phyloP scores from a whole-genome alignment of 2,113 vertebrate genomes.

The Pelmatolapia mariae region DNA sequence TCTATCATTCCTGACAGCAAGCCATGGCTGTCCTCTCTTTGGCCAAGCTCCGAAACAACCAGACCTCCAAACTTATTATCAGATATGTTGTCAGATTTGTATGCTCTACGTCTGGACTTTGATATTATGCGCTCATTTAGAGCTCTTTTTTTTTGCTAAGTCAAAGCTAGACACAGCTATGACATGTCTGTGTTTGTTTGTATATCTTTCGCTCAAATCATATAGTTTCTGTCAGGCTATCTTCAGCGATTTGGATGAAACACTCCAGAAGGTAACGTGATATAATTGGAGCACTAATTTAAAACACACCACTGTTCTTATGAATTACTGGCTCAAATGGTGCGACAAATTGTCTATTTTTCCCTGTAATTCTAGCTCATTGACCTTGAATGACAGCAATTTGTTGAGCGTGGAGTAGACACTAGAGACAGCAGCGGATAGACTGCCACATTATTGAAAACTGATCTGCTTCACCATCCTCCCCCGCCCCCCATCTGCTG shows the following conservation, averaged over 20 bases:
- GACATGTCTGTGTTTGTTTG: neutral
- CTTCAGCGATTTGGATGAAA: slow-evolving; percentile 30
- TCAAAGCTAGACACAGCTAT: neutral
- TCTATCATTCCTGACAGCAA: slow-evolving; percentile 67
- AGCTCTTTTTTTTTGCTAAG: neutral
- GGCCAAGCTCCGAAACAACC: slow-evolving; percentile 12
- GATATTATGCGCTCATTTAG: neutral
- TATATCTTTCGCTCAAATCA: neutral
- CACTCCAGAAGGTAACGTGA: slow-evolving; percentile 25
- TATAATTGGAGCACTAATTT: slow-evolving; percentile 54
- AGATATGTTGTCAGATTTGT: slow-evolving; percentile 1
- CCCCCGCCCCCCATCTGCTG: neutral
- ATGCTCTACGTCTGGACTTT: neutral
- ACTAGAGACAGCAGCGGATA: slow-evolving; percentile 34
- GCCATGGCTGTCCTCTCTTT: slow-evolving; percentile 35
- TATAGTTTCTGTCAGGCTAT: neutral
- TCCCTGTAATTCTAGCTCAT: slow-evolving; percentile 55
- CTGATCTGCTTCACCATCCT: slow-evolving; percentile 7
- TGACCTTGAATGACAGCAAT: slow-evolving; percentile 69
- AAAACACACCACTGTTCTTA: slow-evolving; percentile 53
- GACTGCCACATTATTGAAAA: slow-evolving; percentile 22
- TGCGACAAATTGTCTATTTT: slow-evolving; percentile 56
- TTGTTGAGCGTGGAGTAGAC: slow-evolving; percentile 52
- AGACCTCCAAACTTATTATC: slow-evolving; percentile 2
- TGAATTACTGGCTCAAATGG: slow-evolving; percentile 59